These are phyloP conservation scores for Chaenogobius annularis DNA, from an alignment of 2,113 vertebrate species.

Conservation along the genomic window DNA sequence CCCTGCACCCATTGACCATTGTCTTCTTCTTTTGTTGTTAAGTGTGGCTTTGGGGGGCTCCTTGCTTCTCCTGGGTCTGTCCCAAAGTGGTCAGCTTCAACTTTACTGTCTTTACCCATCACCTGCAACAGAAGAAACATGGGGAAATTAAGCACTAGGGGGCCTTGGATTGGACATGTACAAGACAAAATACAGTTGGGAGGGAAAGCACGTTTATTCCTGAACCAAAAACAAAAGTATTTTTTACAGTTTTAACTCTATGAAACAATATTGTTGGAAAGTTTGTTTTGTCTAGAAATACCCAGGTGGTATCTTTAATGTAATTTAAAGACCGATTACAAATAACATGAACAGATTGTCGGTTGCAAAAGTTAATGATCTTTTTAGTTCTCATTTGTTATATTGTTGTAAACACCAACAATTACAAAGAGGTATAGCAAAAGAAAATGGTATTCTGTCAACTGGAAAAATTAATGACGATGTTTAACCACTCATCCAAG, in stretches of 20 bases:
- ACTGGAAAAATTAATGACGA: no score
- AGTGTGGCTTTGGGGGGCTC: conserved; percentile 14
- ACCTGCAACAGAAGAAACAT: conserved; percentile 36
- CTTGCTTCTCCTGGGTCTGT: conserved; percentile 18
- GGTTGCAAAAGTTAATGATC: no score
- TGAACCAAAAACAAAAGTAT: background rate
- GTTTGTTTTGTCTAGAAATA: background rate
- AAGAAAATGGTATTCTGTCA: no score
- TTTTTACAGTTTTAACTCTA: background rate
- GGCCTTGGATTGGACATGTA: conserved; percentile 1
- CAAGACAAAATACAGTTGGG: background rate
- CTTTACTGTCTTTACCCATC: conserved; percentile 22
- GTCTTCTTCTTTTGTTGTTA: conserved; percentile 19
- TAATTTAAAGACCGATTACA: no score
- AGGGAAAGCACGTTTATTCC: background rate
- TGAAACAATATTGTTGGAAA: background rate
- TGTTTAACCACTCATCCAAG: no score
- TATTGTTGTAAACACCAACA: background rate
- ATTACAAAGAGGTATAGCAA: no score
- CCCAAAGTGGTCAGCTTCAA: background rate
- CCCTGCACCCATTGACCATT: conserved; percentile 38
- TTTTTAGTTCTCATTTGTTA: background rate
- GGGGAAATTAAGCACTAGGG: conserved; percentile 26
- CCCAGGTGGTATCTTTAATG: background rate
- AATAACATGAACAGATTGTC: no score